phyloP scores from a whole-genome alignment of 2,113 vertebrate genomes.

The Gobiocypris rarus region DNA sequence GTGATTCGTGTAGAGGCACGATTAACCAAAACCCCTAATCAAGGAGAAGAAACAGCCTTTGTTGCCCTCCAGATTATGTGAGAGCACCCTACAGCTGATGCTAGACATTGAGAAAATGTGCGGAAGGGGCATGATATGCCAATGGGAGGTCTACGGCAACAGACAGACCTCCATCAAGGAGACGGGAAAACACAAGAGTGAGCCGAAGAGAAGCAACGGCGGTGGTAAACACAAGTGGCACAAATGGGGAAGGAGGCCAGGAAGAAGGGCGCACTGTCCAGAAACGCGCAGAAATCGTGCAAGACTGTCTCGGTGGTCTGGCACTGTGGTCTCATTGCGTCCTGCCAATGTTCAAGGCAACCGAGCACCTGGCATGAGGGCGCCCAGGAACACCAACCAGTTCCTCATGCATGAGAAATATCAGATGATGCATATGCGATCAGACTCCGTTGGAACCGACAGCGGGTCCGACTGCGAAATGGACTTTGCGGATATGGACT shows the following conservation, averaged over 20 bases:
- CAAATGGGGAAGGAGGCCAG: conserved; percentile 64
- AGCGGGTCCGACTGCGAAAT: conserved; percentile 83
- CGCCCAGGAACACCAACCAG: conserved; percentile 89
- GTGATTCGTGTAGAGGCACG: conserved; percentile 50
- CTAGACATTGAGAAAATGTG: conserved; percentile 66
- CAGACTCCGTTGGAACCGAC: conserved; percentile 85
- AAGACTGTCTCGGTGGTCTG: conserved; percentile 40
- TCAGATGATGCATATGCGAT: conserved; percentile 85
- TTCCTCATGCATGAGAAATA: conserved; percentile 90
- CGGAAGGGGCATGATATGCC: conserved; percentile 60
- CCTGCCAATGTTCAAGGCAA: conserved; percentile 82
- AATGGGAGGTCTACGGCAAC: conserved; percentile 54
- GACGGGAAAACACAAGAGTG: conserved; percentile 44
- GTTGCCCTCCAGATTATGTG: conserved; percentile 69
- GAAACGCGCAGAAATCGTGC: conserved; percentile 37
- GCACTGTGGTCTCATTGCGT: conserved; percentile 68
- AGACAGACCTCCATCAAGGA: conserved; percentile 42
- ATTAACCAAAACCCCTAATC: conserved; percentile 41
- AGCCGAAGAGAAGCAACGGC: conserved; percentile 21
- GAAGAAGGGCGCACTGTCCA: conserved; percentile 54
- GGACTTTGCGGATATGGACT: conserved; percentile 87
- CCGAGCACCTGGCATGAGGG: conserved; percentile 82
- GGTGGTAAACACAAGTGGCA: conserved; percentile 52
- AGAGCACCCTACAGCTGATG: conserved; percentile 63
- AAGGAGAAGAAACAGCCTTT: conserved; percentile 49